A percentile compares a stretch with the other conserved stretches of the same genome.
Evolutionary conservation across 2,797 vertebrate species (phyloP).

Genomic region (Paratrypauchen microcephalus): DNA sequence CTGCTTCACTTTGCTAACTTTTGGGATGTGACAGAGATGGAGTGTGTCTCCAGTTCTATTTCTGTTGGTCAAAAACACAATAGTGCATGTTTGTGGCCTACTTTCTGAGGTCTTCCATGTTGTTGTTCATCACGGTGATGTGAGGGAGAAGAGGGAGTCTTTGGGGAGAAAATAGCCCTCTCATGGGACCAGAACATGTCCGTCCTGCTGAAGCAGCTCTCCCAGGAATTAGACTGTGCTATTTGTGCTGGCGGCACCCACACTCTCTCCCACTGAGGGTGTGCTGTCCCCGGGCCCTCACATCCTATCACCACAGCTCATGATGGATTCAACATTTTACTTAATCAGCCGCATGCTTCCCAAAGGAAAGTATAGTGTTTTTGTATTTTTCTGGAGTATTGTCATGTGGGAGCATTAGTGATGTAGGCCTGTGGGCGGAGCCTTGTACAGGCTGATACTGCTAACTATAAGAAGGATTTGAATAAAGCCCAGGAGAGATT

Average conservation of each 20-base stretch:
- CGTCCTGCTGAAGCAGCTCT: constrained; percentile 55
- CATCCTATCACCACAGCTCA: background rate
- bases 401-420: too few relatives aligned
- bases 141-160: constrained; percentile 55
- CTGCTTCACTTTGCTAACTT: constrained; percentile 10
- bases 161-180: constrained; percentile 52
- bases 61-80: constrained; percentile 41
- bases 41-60: constrained; percentile 12
- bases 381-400: too few relatives aligned
- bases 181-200: constrained; percentile 41
- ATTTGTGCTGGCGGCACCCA: constrained; percentile 32
- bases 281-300: background rate
- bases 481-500: too few relatives aligned
- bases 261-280: constrained; percentile 5
- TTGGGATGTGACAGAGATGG: constrained; percentile 12
- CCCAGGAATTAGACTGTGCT: constrained; percentile 45
- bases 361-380: background rate
- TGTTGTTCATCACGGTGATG: constrained; percentile 72
- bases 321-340: background rate
- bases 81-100: constrained; percentile 67
- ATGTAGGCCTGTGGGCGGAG: too few relatives aligned
- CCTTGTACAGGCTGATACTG: too few relatives aligned
- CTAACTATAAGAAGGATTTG: too few relatives aligned
- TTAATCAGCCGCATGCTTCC: background rate
- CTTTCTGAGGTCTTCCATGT: constrained; percentile 64